Conservation (phyloP, 2,888 invertebrate genomes). For the Caenorhabditis sp. region DNA sequence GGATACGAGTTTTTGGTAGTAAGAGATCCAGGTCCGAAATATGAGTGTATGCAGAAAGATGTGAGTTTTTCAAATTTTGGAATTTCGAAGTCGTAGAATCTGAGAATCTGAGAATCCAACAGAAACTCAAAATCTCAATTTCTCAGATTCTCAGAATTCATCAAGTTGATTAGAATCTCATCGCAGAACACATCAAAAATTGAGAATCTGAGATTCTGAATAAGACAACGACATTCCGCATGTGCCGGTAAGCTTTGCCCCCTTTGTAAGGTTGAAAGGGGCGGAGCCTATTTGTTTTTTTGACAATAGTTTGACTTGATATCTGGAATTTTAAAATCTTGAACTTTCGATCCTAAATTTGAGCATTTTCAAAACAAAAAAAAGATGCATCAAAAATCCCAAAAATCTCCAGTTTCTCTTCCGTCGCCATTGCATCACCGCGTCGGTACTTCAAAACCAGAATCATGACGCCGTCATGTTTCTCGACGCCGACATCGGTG, state of each 20-base stretch:
- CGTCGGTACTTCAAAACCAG: constrained; percentile 30
- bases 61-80: background rate
- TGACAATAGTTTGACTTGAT: too few species aligned
- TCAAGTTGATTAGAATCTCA: too few species aligned
- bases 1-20: background rate
- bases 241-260: too few species aligned
- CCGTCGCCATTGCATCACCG: constrained; percentile 76
- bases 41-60: constrained; percentile 5
- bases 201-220: too few species aligned
- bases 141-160: background rate
- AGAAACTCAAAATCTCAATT: background rate
- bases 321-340: background rate
- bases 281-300: too few species aligned
- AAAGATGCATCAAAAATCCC: too few species aligned
- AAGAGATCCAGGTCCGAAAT: background rate
- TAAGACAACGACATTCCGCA: too few species aligned
- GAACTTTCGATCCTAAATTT: background rate
- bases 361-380: background rate
- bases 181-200: too few species aligned
- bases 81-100: background rate
- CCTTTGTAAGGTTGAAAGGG: too few species aligned
- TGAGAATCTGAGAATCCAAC: background rate
- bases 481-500: constrained; percentile 69
- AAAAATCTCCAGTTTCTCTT: constrained; percentile 75
- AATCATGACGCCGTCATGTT: constrained; percentile 65